Evolutionary conservation across 1,140 invertebrate species (phyloP).

Genomic region (Ips nitidus): DNA sequence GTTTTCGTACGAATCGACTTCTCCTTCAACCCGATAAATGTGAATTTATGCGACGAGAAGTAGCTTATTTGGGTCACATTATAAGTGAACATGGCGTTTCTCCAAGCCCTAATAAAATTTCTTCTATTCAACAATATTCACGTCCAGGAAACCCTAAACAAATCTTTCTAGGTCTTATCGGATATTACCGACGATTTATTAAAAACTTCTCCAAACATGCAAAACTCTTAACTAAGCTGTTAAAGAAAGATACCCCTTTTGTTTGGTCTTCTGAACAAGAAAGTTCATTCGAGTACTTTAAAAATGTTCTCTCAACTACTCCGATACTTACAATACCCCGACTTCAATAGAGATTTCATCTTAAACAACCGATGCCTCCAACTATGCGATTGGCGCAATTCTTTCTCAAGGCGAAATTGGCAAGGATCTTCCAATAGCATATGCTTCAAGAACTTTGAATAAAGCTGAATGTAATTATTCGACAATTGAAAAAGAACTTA

Average conservation of each 20-base stretch:
- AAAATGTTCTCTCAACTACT: conserved; percentile 49
- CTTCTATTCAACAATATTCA: conserved; percentile 49
- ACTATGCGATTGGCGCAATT: conserved; percentile 48
- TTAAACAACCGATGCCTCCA: conserved; percentile 52
- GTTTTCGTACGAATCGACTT: conserved; percentile 21
- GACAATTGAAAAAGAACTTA: too few species aligned
- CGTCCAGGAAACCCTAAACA: conserved; percentile 44
- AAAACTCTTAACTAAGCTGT: conserved; percentile 34
- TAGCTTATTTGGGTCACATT: conserved; percentile 47
- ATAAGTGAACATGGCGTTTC: conserved; percentile 50
- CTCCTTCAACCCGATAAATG: conserved; percentile 49
- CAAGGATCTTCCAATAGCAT: conserved; percentile 43
- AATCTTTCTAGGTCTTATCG: conserved; percentile 53
- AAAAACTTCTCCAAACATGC: conserved; percentile 31
- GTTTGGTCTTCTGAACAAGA: conserved; percentile 25
- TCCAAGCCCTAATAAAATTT: conserved; percentile 53
- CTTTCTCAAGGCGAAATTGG: conserved; percentile 40
- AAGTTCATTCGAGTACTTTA: conserved; percentile 50
- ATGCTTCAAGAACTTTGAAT: conserved; percentile 43
- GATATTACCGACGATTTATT: conserved; percentile 39
- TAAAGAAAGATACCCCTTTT: conserved; percentile 34
- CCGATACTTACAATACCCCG: conserved; percentile 49
- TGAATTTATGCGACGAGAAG: conserved; percentile 48
- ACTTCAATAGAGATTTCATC: conserved; percentile 48
- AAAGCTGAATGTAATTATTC: too few species aligned